A percentile compares a stretch with the other conserved stretches of the same genome.
Evolutionary conservation across 2,113 vertebrate genomes (phyloP).

Genomic region (Canis aureus): DNA sequence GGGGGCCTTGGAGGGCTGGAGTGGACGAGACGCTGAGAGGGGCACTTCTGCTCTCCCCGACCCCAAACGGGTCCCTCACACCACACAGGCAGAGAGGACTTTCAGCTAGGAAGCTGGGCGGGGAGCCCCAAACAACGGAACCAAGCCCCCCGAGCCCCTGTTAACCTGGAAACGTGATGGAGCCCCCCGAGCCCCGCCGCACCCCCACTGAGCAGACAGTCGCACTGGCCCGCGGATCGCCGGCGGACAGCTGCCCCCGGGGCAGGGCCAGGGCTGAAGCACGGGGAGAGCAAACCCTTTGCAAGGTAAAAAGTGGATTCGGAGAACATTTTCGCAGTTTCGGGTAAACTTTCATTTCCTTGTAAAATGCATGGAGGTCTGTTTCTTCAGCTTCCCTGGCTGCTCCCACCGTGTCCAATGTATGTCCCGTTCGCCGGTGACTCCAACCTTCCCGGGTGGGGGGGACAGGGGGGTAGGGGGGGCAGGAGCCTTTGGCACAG

Average conservation of each 20-base stretch:
- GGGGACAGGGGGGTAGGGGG: not conserved
- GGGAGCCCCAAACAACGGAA: not conserved
- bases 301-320: not conserved
- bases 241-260: too few relatives aligned
- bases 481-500: not conserved
- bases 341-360: not conserved
- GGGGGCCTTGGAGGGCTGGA: too few relatives aligned
- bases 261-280: not conserved
- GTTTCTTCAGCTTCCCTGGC: not conserved
- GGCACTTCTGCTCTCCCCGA: not conserved
- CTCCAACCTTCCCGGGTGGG: too few relatives aligned
- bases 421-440: not conserved
- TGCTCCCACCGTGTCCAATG: rapidly evolving
- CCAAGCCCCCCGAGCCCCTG: not conserved
- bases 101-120: not conserved
- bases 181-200: too few relatives aligned
- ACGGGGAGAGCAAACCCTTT: not conserved
- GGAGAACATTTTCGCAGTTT: not conserved
- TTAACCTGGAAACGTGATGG: not conserved
- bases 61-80: not conserved
- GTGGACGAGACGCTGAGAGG: not conserved
- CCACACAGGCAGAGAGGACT: not conserved
- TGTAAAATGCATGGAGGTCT: not conserved
- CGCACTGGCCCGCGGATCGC: too few relatives aligned
- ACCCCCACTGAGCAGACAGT: too few relatives aligned